These are phyloP conservation scores for Amiota communis DNA, from an alignment of 2,888 invertebrate species.

Conservation along the genomic window DNA sequence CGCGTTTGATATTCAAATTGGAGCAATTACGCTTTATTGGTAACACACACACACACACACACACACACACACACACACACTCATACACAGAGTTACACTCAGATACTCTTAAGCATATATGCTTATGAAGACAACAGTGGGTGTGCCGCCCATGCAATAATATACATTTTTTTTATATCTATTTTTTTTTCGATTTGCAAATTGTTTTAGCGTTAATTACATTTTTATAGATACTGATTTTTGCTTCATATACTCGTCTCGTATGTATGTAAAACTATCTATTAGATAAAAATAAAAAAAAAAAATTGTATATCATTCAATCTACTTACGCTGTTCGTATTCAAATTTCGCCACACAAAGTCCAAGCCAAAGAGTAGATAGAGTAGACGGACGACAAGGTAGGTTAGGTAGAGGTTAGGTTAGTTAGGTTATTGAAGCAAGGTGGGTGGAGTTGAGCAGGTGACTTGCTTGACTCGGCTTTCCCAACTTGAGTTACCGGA, in stretches of 20 bases:
- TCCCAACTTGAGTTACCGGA: constrained; percentile 27
- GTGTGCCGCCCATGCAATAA: constrained; percentile 25
- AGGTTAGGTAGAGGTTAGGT: no score
- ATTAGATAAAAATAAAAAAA: constrained; percentile 7
- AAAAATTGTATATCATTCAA: not conserved
- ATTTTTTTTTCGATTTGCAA: constrained; percentile 40
- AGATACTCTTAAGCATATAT: not conserved
- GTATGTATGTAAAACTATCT: no score
- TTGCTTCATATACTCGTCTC: no score
- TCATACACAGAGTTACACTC: not conserved
- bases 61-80: no score
- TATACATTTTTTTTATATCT: not conserved
- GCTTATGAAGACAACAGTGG: constrained; percentile 6
- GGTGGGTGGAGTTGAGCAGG: not conserved
- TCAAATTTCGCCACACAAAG: constrained; percentile 22
- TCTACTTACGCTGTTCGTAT: not conserved
- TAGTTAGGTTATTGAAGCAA: no score
- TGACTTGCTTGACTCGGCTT: constrained; percentile 5
- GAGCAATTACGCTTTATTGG: constrained; percentile 59
- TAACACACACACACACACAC: not conserved
- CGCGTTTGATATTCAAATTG: constrained; percentile 57
- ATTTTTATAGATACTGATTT: constrained; percentile 42
- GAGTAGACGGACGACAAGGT: not conserved
- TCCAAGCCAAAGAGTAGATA: not conserved
- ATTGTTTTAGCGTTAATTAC: constrained; percentile 62